Evolutionary conservation across 30 jellyfish, hydroid and myxozoan species (phyloP).

Genomic region (Morbakka virulenta): DNA sequence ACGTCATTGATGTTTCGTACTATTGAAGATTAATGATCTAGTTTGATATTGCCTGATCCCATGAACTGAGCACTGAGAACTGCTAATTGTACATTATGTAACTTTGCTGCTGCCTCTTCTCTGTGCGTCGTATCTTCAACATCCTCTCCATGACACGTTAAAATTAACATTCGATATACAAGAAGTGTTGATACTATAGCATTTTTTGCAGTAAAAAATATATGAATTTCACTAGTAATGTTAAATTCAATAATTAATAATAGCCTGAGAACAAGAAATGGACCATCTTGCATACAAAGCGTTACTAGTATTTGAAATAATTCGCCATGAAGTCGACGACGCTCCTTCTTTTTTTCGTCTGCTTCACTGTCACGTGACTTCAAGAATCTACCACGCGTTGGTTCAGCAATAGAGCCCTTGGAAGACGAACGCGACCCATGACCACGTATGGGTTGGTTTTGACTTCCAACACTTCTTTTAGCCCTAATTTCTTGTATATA

Average conservation of each 20-base stretch:
- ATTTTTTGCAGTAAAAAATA: constrained; percentile 70
- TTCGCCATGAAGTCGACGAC: constrained; percentile 69
- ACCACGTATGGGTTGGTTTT: too few relatives aligned
- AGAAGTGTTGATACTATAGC: constrained; percentile 81
- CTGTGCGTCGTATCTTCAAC: constrained; percentile 40
- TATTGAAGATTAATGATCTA: too few relatives aligned
- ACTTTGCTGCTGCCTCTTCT: constrained; percentile 79
- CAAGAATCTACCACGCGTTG: constrained; percentile 38
- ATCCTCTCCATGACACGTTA: constrained; percentile 80
- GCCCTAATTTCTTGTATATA: too few relatives aligned
- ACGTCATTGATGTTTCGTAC: too few relatives aligned
- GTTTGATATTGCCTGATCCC: too few relatives aligned
- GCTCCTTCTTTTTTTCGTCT: constrained; percentile 26
- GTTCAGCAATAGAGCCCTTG: background rate
- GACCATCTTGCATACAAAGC: constrained; percentile 85
- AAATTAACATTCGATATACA: constrained; percentile 62
- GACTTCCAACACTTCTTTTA: too few relatives aligned
- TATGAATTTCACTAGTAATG: constrained; percentile 75
- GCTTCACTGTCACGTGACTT: constrained; percentile 62
- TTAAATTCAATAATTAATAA: constrained; percentile 43
- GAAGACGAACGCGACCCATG: too few relatives aligned
- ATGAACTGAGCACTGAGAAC: too few relatives aligned
- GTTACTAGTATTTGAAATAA: constrained; percentile 73
- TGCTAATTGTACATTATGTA: constrained; percentile 79
- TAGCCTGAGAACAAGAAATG: constrained; percentile 66